Percentiles rank a stretch among this genome's conserved stretches.
Conservation (phyloP, 92 coral and sea anemone species). For the Muricea muricata region DNA sequence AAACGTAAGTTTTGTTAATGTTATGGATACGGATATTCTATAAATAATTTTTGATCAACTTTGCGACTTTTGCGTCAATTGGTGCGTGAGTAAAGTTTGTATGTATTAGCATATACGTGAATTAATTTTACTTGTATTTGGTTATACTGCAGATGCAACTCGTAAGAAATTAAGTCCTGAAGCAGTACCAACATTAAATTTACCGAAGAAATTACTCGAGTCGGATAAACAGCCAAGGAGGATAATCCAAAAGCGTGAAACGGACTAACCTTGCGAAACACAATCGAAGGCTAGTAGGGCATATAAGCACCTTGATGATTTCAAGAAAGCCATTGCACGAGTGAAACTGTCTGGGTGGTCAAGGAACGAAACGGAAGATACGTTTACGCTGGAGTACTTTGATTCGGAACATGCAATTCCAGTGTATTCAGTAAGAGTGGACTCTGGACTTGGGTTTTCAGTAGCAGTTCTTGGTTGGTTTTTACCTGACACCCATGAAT, state of each 20-base stretch:
- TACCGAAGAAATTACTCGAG: neutral
- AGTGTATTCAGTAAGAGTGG: constrained; percentile 58
- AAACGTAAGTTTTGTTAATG: neutral
- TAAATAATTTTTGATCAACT: neutral
- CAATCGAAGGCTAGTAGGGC: neutral
- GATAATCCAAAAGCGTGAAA: neutral
- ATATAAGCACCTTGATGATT: constrained; percentile 3
- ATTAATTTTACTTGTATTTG: neutral
- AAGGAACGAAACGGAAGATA: neutral
- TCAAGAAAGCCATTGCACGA: neutral
- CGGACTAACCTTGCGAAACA: neutral
- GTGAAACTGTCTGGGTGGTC: neutral
- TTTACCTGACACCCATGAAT: constrained; percentile 68
- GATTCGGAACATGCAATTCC: constrained; percentile 38
- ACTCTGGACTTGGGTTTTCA: constrained; percentile 70
- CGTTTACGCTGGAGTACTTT: neutral
- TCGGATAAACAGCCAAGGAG: neutral
- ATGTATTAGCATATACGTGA: neutral
- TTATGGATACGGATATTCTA: neutral
- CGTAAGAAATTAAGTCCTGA: neutral
- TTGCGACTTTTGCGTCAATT: too few relatives aligned
- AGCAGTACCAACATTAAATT: constrained; percentile 2
- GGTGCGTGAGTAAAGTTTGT: neutral
- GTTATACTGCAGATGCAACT: constrained; percentile 4
- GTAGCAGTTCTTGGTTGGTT: constrained; percentile 66